A percentile compares a stretch with the other conserved stretches of the same genome.
phyloP scores from a whole-genome alignment of 2,888 invertebrate species.

The Holacanthella duospinosa region DNA sequence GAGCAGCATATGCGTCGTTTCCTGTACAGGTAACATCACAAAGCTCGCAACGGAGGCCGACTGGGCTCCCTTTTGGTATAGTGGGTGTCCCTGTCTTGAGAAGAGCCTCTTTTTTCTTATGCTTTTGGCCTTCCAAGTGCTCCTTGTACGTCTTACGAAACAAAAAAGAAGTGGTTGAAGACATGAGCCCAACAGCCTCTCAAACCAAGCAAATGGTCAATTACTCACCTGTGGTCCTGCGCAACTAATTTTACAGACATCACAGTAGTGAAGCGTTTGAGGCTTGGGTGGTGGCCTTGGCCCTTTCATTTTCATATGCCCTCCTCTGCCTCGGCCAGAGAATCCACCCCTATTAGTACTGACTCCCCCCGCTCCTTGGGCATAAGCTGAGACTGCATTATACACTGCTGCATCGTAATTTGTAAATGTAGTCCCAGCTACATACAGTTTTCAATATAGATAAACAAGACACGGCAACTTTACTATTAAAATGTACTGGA shows the following conservation, averaged over 20 bases:
- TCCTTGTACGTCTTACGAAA: constrained; percentile 68
- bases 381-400: constrained; percentile 89
- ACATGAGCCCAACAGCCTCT: background rate
- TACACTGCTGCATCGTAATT: constrained; percentile 92
- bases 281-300: constrained; percentile 58
- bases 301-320: constrained; percentile 29
- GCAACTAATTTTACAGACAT: constrained; percentile 97
- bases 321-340: constrained; percentile 21
- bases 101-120: constrained; percentile 93
- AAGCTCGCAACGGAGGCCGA: constrained; percentile 81
- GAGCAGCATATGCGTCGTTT: constrained; percentile 94
- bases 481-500: background rate
- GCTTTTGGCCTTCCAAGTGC: constrained; percentile 96
- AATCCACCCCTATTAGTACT: constrained; percentile 44
- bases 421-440: constrained; percentile 40
- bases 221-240: constrained; percentile 69
- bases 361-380: constrained; percentile 60
- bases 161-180: constrained; percentile 2
- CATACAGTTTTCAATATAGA: background rate
- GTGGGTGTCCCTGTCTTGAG: constrained; percentile 60
- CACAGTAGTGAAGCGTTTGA: constrained; percentile 92
- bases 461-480: background rate
- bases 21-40: constrained; percentile 98
- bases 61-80: constrained; percentile 41
- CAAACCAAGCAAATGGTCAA: too few species aligned